Conservation (phyloP, 2,888 invertebrate genomes). For the Sminthurides aquaticus region DNA sequence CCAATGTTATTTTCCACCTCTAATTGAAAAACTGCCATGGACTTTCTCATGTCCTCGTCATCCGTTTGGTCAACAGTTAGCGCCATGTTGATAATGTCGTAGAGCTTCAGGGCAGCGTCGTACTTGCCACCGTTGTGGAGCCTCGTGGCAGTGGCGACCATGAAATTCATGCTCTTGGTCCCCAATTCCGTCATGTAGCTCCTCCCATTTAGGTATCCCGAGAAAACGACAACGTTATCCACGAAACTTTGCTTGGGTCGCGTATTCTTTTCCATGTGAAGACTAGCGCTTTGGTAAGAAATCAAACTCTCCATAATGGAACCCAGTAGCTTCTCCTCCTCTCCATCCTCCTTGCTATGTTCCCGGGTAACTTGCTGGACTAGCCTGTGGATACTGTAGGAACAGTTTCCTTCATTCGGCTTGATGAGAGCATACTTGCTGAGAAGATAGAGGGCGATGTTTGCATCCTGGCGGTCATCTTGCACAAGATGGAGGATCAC, state of each 20-base stretch:
- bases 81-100: neutral
- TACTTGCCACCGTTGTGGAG: neutral
- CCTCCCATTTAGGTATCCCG: neutral
- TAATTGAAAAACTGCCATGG: neutral
- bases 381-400: neutral
- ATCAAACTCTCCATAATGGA: neutral
- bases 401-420: neutral
- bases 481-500: neutral
- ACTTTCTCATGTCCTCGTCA: neutral
- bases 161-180: neutral
- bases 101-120: neutral
- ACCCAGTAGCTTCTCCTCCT: neutral
- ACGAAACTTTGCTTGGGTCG: neutral
- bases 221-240: neutral
- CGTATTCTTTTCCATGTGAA: neutral
- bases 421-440: neutral
- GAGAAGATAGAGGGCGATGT: neutral
- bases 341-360: neutral
- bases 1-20: neutral
- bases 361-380: neutral
- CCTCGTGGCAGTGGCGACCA: neutral
- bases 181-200: neutral
- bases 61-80: neutral
- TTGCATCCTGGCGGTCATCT: neutral
- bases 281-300: neutral